Conservation (phyloP, 2,797 vertebrate genomes). For the Argentina silus region DNA sequence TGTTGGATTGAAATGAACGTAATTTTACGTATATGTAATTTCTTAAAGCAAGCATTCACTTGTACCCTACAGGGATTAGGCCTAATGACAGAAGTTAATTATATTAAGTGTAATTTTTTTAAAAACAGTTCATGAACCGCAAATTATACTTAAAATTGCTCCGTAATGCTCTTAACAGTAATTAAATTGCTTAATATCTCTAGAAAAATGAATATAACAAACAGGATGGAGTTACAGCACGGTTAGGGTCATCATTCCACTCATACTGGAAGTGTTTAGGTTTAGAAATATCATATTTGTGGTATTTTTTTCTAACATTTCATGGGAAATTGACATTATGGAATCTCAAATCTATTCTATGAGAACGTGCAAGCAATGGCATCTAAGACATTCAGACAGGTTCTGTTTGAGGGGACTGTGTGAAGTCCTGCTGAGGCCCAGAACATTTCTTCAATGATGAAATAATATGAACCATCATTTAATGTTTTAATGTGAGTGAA, state of each 20-base stretch:
- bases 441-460: not conserved
- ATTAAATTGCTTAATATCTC: constrained; percentile 83
- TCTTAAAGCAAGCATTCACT: constrained; percentile 77
- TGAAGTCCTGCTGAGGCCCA: not conserved
- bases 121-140: constrained; percentile 87
- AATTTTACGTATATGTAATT: constrained; percentile 69
- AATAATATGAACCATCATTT: constrained; percentile 5
- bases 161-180: constrained; percentile 84
- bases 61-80: constrained; percentile 82
- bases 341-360: too few species aligned
- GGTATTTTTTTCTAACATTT: too few species aligned
- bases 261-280: not conserved
- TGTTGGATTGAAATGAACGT: constrained; percentile 43
- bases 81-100: constrained; percentile 87
- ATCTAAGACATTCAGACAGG: too few species aligned
- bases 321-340: too few species aligned
- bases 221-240: constrained; percentile 61
- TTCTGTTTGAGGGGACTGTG: not conserved
- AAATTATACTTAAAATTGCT: constrained; percentile 86
- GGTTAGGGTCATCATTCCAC: constrained; percentile 47
- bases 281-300: not conserved
- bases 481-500: not conserved
- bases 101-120: constrained; percentile 88
- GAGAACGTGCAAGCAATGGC: too few species aligned
- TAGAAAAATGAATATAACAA: constrained; percentile 67